These are phyloP conservation scores for Sciaenops ocellatus DNA, from an alignment of 2,797 vertebrate genomes.

Conservation along the genomic window DNA sequence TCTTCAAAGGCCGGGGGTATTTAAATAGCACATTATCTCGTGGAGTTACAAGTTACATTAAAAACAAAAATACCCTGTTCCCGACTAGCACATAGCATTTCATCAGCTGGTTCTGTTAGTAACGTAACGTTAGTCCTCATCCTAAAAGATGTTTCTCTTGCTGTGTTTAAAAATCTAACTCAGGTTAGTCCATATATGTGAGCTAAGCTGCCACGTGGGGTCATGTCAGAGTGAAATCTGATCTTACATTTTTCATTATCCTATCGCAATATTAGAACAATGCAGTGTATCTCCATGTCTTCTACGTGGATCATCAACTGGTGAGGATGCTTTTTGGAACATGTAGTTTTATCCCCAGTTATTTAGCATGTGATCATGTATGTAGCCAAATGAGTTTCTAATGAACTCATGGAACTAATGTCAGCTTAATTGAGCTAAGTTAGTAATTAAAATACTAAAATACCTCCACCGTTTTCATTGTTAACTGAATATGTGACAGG, in stretches of 20 bases:
- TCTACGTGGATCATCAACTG: not conserved
- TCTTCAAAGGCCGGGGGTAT: too few species aligned
- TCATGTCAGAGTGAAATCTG: too few species aligned
- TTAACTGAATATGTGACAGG: not conserved
- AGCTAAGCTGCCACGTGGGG: too few species aligned
- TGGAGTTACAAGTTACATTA: too few species aligned
- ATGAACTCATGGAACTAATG: not conserved
- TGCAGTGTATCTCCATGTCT: not conserved
- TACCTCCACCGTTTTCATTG: not conserved
- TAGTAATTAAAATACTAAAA: too few species aligned
- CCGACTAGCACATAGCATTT: too few species aligned
- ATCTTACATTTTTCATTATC: not conserved
- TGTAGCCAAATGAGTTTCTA: not conserved
- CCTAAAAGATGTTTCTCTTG: not conserved
- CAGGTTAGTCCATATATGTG: not conserved
- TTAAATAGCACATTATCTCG: too few species aligned
- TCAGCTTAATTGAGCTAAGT: not conserved
- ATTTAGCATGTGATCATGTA: not conserved
- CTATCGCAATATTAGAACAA: not conserved
- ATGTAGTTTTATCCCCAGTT: not conserved
- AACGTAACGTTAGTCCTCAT: too few species aligned
- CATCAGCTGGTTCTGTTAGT: too few species aligned
- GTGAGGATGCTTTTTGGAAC: not conserved
- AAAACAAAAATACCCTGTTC: too few species aligned
- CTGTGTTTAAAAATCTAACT: not conserved